Evolutionary conservation across 2,888 invertebrate species (phyloP), one percentile per base, ranked within the genome.

Genomic region (Tetropium fuscum): DNA sequence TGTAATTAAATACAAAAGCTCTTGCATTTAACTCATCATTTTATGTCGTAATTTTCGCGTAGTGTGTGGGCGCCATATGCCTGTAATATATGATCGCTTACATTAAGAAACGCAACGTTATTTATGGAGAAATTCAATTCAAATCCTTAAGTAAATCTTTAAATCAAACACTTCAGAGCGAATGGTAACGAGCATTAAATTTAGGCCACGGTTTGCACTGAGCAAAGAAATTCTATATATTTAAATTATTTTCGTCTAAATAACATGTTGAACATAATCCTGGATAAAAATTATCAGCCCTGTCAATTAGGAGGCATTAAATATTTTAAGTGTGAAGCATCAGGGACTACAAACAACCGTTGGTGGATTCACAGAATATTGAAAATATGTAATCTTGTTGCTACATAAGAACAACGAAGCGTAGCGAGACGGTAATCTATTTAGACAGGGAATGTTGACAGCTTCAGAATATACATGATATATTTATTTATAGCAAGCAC

Each of bases 51-150:
- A 66, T 65, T 68, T 69, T 63, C 44, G 66, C 66, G 38, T 60
- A 61, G 63, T 70, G 70, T 68, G 70, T 70, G 70, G 70, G 70
- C 70, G 70, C 66, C 66, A 58, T 61, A 60, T 58, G 56, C 34
- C 45, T 53, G 65, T 70, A 66, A 70, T 70, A 65, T 70, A 70
- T 70, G 68, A 64, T 65, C 66, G 25, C 44, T 44, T 20, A 44
- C 22, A 20, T 44, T 18, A 13, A 10, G 44, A 25, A 44, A 19
- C 25, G 25, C 44, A 19, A 57, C 59, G 56, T 63, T 53, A 63
- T 63, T 63, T 61, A 45, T 58, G 49, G 7, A 2, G 36, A 36
- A 36, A 36, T 36, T 36, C 18, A 36, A 36, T 36, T 16, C 36
- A 7, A 7, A 10, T 15, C 7, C 6, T 18, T 16, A 36, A 36